Conservation (phyloP, 2,888 invertebrate species). For the Ethmia dodecea region DNA sequence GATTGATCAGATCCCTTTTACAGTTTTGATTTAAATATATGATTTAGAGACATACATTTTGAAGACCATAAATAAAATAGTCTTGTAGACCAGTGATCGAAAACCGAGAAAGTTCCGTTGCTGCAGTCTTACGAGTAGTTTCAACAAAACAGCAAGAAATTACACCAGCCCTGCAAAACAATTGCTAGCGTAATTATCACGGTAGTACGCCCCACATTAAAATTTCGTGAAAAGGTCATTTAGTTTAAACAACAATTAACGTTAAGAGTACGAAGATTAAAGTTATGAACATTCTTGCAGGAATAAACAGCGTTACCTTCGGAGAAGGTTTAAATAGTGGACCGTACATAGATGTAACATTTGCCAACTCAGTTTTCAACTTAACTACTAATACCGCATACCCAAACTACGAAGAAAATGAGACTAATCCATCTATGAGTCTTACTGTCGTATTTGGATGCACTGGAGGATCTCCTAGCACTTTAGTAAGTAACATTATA, state of each 20-base stretch:
- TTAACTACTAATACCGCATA: conserved; percentile 40
- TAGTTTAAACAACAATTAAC: too few species aligned
- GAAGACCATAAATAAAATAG: too few species aligned
- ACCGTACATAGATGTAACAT: conserved; percentile 37
- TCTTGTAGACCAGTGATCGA: too few species aligned
- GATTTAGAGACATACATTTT: too few species aligned
- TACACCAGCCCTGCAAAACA: too few species aligned
- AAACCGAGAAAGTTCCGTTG: too few species aligned
- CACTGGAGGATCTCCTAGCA: conserved; percentile 26
- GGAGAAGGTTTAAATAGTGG: conserved; percentile 35
- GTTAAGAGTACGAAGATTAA: too few species aligned
- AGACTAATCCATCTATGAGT: conserved; percentile 33
- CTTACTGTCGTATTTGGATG: conserved; percentile 43
- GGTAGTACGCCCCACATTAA: neutral
- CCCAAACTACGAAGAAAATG: conserved; percentile 50
- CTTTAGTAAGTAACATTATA: conserved; percentile 32
- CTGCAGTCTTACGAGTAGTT: too few species aligned
- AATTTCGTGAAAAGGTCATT: neutral
- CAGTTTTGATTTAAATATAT: too few species aligned
- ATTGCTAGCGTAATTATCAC: too few species aligned
- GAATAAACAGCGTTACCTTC: conserved; percentile 24
- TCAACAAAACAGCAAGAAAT: too few species aligned
- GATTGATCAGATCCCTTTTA: too few species aligned
- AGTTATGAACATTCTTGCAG: conserved; percentile 27
- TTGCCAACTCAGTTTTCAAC: conserved; percentile 30